These are phyloP conservation scores for Alaudala cheleensis DNA, from an alignment of 2,113 vertebrate species.

Conservation along the genomic window DNA sequence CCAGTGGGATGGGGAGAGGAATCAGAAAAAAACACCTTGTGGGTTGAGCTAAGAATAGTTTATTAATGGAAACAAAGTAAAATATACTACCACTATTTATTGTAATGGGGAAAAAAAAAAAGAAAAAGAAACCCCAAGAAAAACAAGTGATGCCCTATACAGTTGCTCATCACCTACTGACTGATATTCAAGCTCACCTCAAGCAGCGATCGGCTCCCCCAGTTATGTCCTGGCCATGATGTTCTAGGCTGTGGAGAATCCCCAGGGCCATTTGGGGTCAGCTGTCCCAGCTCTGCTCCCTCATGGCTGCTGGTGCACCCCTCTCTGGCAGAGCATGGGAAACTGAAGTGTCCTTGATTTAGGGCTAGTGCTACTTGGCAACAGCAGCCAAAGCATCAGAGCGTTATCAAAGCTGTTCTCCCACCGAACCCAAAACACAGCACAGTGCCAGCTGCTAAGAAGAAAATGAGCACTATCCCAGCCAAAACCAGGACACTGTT, in stretches of 20 bases:
- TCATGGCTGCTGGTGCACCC: background rate
- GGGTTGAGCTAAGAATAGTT: background rate
- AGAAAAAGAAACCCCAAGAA: background rate
- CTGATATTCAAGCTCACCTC: background rate
- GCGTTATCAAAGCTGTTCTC: fast-evolving
- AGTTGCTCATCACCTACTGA: background rate
- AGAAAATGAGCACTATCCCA: background rate
- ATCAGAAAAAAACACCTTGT: background rate
- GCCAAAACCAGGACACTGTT: background rate
- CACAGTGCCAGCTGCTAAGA: background rate
- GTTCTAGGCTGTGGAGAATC: background rate
- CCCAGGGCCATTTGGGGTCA: background rate
- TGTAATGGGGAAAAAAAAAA: background rate
- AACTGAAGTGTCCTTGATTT: background rate
- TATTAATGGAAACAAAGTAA: background rate
- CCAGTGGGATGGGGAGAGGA: background rate
- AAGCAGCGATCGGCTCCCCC: fast-evolving
- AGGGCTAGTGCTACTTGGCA: background rate
- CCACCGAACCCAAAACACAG: background rate
- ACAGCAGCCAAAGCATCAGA: background rate
- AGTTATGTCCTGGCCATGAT: background rate
- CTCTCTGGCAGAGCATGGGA: background rate
- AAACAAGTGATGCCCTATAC: background rate
- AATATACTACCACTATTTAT: background rate
- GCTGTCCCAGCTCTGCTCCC: background rate